phyloP scores from a whole-genome alignment of 2,113 vertebrate species.

The Antigone vipio region DNA sequence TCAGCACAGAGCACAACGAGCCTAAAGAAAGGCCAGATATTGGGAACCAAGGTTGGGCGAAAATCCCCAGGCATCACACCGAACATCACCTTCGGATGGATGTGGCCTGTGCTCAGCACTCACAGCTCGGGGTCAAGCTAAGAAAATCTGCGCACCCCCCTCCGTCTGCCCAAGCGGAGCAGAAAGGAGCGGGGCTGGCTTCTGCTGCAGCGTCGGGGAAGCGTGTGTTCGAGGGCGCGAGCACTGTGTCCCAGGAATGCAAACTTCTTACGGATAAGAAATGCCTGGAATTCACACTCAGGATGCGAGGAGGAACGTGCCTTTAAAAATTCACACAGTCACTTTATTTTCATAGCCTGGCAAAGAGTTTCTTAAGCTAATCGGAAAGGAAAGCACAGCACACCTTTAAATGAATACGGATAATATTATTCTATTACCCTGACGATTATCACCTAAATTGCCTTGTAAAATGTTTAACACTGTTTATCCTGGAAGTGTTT shows the following conservation, averaged over 20 bases:
- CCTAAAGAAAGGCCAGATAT: background rate
- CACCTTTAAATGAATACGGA: slow-evolving; percentile 8
- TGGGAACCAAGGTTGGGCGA: background rate
- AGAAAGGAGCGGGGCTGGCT: background rate
- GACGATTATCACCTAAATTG: slow-evolving; percentile 20
- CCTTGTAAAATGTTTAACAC: background rate
- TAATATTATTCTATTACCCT: slow-evolving; percentile 8
- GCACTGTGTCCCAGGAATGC: slow-evolving; percentile 15
- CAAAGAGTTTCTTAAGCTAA: background rate
- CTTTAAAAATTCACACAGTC: slow-evolving; percentile 19
- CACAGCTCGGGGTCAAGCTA: background rate
- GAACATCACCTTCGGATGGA: background rate
- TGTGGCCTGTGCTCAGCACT: background rate
- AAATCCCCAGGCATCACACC: background rate
- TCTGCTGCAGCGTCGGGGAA: background rate
- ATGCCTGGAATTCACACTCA: slow-evolving; percentile 62
- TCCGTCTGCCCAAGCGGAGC: background rate
- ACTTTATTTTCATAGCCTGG: background rate
- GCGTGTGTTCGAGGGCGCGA: background rate
- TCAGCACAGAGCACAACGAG: background rate
- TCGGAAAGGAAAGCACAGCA: background rate
- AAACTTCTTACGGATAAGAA: slow-evolving; percentile 46
- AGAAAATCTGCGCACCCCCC: background rate
- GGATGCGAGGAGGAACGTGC: background rate
- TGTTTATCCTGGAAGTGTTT: background rate